These are phyloP conservation scores for Siniperca obscura DNA, from an alignment of 2,797 vertebrate species.

Conservation along the genomic window DNA sequence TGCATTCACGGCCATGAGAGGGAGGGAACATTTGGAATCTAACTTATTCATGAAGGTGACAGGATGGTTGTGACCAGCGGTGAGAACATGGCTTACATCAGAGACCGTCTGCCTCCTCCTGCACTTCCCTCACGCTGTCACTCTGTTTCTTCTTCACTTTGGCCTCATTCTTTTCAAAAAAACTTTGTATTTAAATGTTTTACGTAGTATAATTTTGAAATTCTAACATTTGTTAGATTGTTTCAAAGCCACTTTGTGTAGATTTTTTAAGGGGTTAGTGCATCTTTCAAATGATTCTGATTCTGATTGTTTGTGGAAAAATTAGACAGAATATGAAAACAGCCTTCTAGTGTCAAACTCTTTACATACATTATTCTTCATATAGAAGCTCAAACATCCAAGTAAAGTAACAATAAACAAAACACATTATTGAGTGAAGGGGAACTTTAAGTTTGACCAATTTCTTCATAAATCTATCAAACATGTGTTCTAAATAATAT, in stretches of 20 bases:
- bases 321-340: neutral
- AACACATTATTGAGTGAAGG: neutral
- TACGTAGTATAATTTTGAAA: neutral
- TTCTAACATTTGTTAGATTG: neutral
- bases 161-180: neutral
- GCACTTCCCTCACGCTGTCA: slow-evolving; percentile 68
- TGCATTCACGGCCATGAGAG: slow-evolving; percentile 51
- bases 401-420: neutral
- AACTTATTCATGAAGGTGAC: slow-evolving; percentile 79
- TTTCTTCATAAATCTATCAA: neutral
- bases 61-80: slow-evolving; percentile 75
- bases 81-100: slow-evolving; percentile 77
- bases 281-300: neutral
- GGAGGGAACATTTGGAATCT: slow-evolving; percentile 78
- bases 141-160: slow-evolving; percentile 57
- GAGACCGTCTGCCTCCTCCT: slow-evolving; percentile 69
- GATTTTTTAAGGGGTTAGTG: neutral
- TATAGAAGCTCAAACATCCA: neutral
- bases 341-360: neutral
- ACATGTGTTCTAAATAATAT: neutral
- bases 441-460: neutral
- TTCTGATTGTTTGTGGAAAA: neutral
- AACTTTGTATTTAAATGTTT: neutral
- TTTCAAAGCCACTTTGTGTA: neutral
- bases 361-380: neutral